These are phyloP conservation scores for Aricia agestis DNA, from an alignment of 1,140 invertebrate genomes.

Conservation along the genomic window DNA sequence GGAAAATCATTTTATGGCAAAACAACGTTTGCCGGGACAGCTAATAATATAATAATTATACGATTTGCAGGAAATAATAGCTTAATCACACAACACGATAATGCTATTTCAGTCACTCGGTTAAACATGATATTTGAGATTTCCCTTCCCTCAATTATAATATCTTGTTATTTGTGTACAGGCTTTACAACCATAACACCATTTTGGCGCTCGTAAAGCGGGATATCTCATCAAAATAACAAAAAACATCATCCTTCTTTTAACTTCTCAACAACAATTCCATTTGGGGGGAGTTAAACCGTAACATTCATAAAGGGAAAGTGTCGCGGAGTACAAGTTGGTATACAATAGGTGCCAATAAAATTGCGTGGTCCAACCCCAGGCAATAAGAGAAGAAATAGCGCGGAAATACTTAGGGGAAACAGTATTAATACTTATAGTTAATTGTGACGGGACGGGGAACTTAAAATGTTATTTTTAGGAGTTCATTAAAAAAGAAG, in stretches of 20 bases:
- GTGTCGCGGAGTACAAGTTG: slow-evolving; percentile 54
- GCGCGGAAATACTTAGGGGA: slow-evolving; percentile 65
- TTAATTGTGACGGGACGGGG: slow-evolving; percentile 58
- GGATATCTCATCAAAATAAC: neutral
- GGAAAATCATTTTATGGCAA: too few species aligned
- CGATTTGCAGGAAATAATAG: too few species aligned
- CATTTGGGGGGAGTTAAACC: slow-evolving; percentile 44
- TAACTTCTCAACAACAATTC: neutral
- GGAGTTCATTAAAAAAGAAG: too few species aligned
- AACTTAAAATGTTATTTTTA: slow-evolving; percentile 45
- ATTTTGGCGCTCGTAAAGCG: slow-evolving; percentile 4
- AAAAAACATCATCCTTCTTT: neutral
- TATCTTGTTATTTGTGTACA: neutral
- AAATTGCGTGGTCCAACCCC: slow-evolving; percentile 55
- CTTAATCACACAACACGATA: neutral
- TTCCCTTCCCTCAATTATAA: neutral
- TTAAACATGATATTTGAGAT: neutral
- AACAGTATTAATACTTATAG: slow-evolving; percentile 74
- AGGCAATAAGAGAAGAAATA: slow-evolving; percentile 66
- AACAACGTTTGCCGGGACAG: too few species aligned
- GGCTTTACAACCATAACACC: neutral
- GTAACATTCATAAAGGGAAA: slow-evolving; percentile 69
- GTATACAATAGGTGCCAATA: slow-evolving; percentile 69
- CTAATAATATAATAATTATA: too few species aligned
- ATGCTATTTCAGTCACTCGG: neutral